Conservation (phyloP, 2,113 vertebrate species). For the Lynx canadensis region DNA sequence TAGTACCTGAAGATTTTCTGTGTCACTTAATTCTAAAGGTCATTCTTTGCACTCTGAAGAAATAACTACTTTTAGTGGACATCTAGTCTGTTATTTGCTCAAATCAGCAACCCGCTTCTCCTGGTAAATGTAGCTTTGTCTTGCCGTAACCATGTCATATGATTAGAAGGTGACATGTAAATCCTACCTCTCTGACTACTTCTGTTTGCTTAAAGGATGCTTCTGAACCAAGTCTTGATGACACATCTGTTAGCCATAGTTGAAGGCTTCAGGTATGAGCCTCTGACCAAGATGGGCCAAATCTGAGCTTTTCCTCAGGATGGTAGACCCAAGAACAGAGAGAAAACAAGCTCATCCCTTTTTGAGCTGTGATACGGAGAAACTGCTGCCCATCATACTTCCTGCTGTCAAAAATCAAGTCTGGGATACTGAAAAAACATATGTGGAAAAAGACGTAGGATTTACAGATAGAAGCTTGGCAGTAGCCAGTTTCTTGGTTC, state of each 20-base stretch:
- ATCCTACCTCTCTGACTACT: not conserved
- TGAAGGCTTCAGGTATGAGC: too few relatives aligned
- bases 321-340: too few relatives aligned
- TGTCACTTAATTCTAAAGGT: not conserved
- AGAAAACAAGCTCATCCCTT: too few relatives aligned
- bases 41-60: not conserved
- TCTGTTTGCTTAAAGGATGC: not conserved
- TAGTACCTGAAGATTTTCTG: not conserved
- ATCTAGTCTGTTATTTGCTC: not conserved
- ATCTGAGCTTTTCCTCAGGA: too few relatives aligned
- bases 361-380: too few relatives aligned
- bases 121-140: not conserved
- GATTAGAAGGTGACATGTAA: not conserved
- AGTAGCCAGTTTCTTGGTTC: not conserved
- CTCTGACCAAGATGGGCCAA: too few relatives aligned
- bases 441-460: not conserved
- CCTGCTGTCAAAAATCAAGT: too few relatives aligned
- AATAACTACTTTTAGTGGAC: not conserved
- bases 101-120: not conserved
- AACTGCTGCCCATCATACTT: too few relatives aligned
- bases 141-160: not conserved
- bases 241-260: too few relatives aligned
- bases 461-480: not conserved
- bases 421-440: not conserved
- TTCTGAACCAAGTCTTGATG: not conserved